A percentile compares a stretch with the other conserved stretches of the same genome.
phyloP scores from a whole-genome alignment of 2,888 invertebrate species.

The Conistra vaccinii region DNA sequence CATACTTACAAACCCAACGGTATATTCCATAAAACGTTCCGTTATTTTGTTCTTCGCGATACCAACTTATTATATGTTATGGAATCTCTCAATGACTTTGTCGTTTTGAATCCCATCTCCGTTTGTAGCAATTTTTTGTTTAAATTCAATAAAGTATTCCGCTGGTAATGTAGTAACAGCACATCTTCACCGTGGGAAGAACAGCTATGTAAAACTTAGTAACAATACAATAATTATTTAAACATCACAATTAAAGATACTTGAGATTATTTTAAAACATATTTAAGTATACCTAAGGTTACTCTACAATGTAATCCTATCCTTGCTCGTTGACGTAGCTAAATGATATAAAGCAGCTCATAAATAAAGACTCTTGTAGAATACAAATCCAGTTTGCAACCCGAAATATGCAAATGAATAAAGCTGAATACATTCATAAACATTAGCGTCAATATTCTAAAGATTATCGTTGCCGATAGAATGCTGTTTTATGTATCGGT shows the following conservation, averaged over 20 bases:
- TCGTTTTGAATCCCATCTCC: slow-evolving; percentile 45
- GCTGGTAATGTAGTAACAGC: slow-evolving; percentile 20
- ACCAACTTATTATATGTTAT: slow-evolving; percentile 45
- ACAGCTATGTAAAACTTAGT: background rate
- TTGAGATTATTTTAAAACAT: background rate
- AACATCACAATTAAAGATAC: background rate
- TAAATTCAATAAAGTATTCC: slow-evolving; percentile 29
- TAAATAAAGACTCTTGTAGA: background rate
- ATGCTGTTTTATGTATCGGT: background rate
- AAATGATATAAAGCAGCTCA: no score
- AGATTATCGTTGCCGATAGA: background rate
- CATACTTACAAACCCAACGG: slow-evolving; percentile 53
- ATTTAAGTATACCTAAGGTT: background rate
- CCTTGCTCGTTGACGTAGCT: background rate
- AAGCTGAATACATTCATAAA: background rate
- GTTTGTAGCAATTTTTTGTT: slow-evolving; percentile 45
- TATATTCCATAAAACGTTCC: slow-evolving; percentile 55
- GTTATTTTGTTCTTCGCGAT: slow-evolving; percentile 61
- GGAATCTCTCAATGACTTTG: slow-evolving; percentile 37
- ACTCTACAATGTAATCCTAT: background rate
- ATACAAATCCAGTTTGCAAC: background rate
- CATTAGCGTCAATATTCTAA: background rate
- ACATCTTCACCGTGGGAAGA: slow-evolving; percentile 36
- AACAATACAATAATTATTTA: slow-evolving; percentile 9
- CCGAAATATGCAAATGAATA: background rate